Conservation (phyloP, 2,888 invertebrate genomes). For the Folsomia candida region DNA sequence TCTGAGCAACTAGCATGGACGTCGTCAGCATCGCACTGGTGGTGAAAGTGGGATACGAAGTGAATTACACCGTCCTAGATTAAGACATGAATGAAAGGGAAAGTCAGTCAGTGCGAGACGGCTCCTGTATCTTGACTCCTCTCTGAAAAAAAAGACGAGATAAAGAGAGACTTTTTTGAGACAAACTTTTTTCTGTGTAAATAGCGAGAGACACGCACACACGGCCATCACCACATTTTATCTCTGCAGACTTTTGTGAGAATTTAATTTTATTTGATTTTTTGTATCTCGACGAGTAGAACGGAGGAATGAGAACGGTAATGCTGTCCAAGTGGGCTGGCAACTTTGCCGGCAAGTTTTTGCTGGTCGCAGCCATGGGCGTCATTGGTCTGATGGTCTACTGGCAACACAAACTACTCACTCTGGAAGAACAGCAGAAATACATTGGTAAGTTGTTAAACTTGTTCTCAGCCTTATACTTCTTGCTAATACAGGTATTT, state of each 20-base stretch:
- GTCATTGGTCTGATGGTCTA: slow-evolving; percentile 49
- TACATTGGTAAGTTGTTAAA: slow-evolving; percentile 42
- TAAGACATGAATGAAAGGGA: slow-evolving; percentile 3
- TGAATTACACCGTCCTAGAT: not conserved
- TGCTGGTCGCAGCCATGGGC: slow-evolving; percentile 45
- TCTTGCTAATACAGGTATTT: slow-evolving; percentile 11
- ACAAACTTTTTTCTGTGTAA: no score
- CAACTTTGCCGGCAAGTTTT: slow-evolving; percentile 39
- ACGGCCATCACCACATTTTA: no score
- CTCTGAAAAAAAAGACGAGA: no score
- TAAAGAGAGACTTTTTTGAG: no score
- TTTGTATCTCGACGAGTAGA: slow-evolving; percentile 6
- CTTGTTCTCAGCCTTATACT: slow-evolving; percentile 2
- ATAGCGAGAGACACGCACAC: no score
- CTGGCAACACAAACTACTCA: slow-evolving; percentile 49
- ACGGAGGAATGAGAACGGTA: slow-evolving; percentile 48
- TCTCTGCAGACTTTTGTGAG: not conserved
- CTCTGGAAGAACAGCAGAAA: slow-evolving; percentile 48
- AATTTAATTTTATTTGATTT: slow-evolving; percentile 12
- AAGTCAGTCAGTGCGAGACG: not conserved
- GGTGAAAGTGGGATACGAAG: not conserved
- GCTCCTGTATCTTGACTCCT: not conserved
- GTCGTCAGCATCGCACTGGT: not conserved
- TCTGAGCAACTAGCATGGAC: no score
- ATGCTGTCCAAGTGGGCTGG: slow-evolving; percentile 51